These are phyloP conservation scores for Thaleichthys pacificus DNA, from an alignment of 2,797 vertebrate genomes.

Conservation along the genomic window DNA sequence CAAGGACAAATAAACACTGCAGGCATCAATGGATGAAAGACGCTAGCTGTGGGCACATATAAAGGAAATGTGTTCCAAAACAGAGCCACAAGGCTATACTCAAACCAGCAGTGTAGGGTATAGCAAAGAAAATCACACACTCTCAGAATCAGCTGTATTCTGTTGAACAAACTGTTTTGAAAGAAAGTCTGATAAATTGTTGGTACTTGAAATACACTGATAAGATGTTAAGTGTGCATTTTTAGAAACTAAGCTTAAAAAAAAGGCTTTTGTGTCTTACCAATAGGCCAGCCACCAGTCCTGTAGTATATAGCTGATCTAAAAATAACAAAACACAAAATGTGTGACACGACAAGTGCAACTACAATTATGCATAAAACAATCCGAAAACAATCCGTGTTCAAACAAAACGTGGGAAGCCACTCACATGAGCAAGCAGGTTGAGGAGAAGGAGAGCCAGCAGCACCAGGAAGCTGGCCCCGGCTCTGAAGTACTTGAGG, in stretches of 20 bases:
- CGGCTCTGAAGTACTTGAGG: slow-evolving; percentile 84
- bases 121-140: slow-evolving; percentile 31
- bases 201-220: not conserved
- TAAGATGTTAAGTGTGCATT: too few relatives aligned
- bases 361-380: not conserved
- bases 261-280: slow-evolving; percentile 67
- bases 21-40: slow-evolving; percentile 40
- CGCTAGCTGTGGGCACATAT: slow-evolving; percentile 38
- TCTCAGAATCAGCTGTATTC: slow-evolving; percentile 33
- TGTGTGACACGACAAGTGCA: not conserved
- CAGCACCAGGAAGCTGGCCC: slow-evolving; percentile 78
- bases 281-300: slow-evolving; percentile 93
- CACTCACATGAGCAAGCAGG: slow-evolving; percentile 79
- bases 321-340: slow-evolving; percentile 35
- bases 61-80: slow-evolving; percentile 46
- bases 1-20: slow-evolving; percentile 67
- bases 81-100: slow-evolving; percentile 59
- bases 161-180: slow-evolving; percentile 42
- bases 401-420: not conserved
- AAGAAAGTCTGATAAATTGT: slow-evolving; percentile 16
- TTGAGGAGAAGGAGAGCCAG: slow-evolving; percentile 78
- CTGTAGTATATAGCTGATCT: slow-evolving; percentile 86
- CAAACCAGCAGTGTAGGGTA: slow-evolving; percentile 48
- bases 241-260: slow-evolving; percentile 9
- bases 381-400: not conserved